Conservation (phyloP, 1,140 invertebrate genomes). For the Triops cancriformis region DNA sequence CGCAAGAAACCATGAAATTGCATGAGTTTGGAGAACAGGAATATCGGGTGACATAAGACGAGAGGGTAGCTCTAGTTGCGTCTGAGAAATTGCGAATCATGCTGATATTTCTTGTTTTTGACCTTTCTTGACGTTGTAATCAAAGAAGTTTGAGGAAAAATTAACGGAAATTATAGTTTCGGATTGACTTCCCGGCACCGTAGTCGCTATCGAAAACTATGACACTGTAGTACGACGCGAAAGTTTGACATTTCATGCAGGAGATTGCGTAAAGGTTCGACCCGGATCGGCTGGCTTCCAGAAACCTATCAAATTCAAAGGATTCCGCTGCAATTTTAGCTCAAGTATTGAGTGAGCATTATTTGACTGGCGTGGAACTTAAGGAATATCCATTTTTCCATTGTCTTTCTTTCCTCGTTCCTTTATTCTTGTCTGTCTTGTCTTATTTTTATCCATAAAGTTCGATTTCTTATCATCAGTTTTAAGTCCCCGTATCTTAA, state of each 20-base stretch:
- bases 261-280: neutral
- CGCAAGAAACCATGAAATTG: neutral
- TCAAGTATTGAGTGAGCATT: neutral
- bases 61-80: neutral
- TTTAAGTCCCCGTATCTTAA: too few species aligned
- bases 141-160: too few species aligned
- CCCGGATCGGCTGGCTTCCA: neutral
- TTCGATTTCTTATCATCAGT: too few species aligned
- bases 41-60: neutral
- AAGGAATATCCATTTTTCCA: neutral
- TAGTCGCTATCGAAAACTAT: neutral
- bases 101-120: neutral
- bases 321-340: neutral
- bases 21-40: neutral
- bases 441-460: too few species aligned
- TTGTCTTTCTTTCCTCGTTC: too few species aligned
- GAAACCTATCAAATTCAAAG: neutral
- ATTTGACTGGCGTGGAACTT: too few species aligned
- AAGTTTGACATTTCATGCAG: neutral
- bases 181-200: neutral
- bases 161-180: neutral
- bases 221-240: neutral
- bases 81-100: conserved; percentile 3
- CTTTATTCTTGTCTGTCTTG: too few species aligned
- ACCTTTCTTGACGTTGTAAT: neutral